These are phyloP conservation scores for Odocoileus hemionus DNA, from an alignment of 2,113 vertebrate genomes.

Conservation along the genomic window DNA sequence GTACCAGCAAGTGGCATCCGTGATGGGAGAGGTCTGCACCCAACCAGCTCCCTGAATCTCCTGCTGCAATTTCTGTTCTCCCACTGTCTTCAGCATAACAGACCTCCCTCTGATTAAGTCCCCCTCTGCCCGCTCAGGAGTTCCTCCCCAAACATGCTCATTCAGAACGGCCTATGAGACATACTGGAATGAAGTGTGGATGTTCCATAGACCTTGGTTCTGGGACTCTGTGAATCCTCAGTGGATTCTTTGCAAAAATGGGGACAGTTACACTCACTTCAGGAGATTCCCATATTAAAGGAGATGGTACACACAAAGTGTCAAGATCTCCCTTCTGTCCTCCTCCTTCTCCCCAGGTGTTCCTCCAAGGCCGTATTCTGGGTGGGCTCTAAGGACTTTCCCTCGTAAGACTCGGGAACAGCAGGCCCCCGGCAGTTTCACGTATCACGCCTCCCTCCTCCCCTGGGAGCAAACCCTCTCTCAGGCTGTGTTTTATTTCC, in stretches of 20 bases:
- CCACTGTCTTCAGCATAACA: background rate
- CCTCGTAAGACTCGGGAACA: background rate
- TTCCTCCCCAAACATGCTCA: background rate
- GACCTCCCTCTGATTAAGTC: background rate
- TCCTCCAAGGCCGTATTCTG: background rate
- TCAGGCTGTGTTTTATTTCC: background rate
- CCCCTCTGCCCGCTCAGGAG: background rate
- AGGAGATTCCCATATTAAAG: background rate
- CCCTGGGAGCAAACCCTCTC: background rate
- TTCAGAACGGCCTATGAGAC: background rate
- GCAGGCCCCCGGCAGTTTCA: background rate
- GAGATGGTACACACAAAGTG: background rate
- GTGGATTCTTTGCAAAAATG: background rate
- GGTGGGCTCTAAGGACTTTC: background rate
- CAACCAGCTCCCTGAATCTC: background rate
- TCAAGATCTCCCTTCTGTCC: background rate
- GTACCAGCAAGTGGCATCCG: conserved; percentile 75
- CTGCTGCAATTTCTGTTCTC: background rate
- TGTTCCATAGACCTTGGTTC: background rate
- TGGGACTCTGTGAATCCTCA: background rate
- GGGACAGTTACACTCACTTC: background rate
- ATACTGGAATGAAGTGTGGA: background rate
- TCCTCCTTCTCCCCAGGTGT: background rate
- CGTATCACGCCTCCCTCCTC: fast-evolving
- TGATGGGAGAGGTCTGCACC: conserved; percentile 73